These are phyloP conservation scores for Caenorhabditis sp. DNA, from an alignment of 2,888 invertebrate genomes.

Conservation along the genomic window DNA sequence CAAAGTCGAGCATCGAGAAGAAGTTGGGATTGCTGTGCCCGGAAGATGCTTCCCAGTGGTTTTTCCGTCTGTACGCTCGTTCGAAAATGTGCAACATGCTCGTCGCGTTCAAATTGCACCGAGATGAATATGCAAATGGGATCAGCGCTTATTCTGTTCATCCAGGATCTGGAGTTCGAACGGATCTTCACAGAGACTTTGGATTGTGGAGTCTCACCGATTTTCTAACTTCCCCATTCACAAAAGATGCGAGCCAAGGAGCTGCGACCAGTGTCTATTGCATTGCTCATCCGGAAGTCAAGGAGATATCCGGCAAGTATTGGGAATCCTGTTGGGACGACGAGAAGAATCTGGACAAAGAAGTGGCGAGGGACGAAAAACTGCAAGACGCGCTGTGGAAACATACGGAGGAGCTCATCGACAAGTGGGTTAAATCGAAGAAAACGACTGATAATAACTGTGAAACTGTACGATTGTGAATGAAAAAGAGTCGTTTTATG, in stretches of 20 bases:
- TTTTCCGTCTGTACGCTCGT: constrained; percentile 59
- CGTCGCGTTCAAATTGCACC: constrained; percentile 68
- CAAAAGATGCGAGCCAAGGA: constrained; percentile 94
- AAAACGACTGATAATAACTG: background rate
- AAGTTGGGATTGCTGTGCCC: constrained; percentile 17
- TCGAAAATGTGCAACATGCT: constrained; percentile 75
- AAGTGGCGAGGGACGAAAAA: constrained; percentile 83
- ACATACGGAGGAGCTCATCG: constrained; percentile 63
- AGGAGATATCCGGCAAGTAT: constrained; percentile 85
- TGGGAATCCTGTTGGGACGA: constrained; percentile 91
- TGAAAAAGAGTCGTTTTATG: too few relatives aligned
- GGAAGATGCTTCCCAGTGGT: constrained; percentile 15
- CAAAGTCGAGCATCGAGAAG: background rate
- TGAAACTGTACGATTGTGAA: background rate
- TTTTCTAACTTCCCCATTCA: constrained; percentile 86
- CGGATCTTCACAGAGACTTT: constrained; percentile 80
- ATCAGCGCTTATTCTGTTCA: constrained; percentile 86
- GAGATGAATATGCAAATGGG: constrained; percentile 63
- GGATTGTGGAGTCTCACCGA: constrained; percentile 1
- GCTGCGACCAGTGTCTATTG: constrained; percentile 92
- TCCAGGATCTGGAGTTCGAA: constrained; percentile 88
- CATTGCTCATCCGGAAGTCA: constrained; percentile 88
- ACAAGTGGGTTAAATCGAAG: constrained; percentile 34
- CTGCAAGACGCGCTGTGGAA: constrained; percentile 76
- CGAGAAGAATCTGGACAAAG: constrained; percentile 65